These are phyloP conservation scores for Garrulus glandarius DNA, from an alignment of 2,797 vertebrate genomes.

Conservation along the genomic window DNA sequence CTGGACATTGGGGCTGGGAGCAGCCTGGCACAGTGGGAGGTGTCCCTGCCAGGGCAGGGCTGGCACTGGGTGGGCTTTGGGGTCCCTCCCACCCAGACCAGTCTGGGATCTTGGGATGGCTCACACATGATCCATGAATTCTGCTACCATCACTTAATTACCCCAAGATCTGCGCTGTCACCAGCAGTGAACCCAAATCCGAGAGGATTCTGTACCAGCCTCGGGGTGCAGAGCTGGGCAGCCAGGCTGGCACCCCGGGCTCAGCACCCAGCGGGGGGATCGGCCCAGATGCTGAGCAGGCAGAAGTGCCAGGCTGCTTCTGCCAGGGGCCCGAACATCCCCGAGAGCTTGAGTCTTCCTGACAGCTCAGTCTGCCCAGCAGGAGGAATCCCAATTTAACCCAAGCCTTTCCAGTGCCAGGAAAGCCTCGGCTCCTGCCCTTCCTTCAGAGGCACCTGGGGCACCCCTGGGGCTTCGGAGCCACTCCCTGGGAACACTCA, in stretches of 20 bases:
- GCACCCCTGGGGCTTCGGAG: rapidly evolving
- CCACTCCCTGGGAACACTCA: neutral
- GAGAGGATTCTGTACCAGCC: neutral
- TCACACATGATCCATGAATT: too few relatives aligned
- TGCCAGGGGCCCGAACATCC: neutral
- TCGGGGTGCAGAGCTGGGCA: neutral
- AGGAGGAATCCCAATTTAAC: neutral
- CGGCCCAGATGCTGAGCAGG: neutral
- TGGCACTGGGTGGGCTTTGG: rapidly evolving
- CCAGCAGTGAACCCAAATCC: rapidly evolving
- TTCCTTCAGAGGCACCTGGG: rapidly evolving
- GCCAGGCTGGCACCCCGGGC: too few relatives aligned
- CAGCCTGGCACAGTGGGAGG: neutral
- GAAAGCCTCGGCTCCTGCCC: rapidly evolving
- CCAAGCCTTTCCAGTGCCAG: neutral
- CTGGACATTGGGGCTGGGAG: neutral
- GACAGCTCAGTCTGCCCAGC: neutral
- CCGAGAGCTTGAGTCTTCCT: neutral
- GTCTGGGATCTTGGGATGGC: neutral
- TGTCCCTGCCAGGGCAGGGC: neutral
- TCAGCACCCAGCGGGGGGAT: neutral
- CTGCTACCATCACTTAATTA: neutral
- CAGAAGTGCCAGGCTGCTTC: neutral
- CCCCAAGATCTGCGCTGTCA: rapidly evolving
- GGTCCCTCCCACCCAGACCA: rapidly evolving